phyloP scores from a whole-genome alignment of 2,888 invertebrate species.

The Mythimna pallens region DNA sequence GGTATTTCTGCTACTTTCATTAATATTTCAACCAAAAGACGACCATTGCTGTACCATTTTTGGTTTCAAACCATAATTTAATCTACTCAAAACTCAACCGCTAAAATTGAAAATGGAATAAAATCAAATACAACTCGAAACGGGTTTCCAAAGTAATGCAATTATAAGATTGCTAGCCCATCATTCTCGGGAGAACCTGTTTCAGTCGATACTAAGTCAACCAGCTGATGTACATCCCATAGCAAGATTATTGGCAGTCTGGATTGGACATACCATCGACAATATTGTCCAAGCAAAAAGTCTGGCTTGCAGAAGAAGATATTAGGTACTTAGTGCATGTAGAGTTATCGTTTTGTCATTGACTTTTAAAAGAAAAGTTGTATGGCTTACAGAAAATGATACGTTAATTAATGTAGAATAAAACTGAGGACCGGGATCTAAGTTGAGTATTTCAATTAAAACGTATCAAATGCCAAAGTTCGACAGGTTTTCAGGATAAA shows the following conservation, averaged over 20 bases:
- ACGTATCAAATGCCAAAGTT: too few relatives aligned
- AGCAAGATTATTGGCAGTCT: slow-evolving; percentile 8
- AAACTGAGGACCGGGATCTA: too few relatives aligned
- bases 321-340: too few relatives aligned
- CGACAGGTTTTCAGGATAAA: too few relatives aligned
- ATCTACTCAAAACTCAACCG: not conserved
- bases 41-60: not conserved
- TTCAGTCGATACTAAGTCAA: slow-evolving; percentile 17
- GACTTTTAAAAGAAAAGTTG: too few relatives aligned
- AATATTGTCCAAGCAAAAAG: slow-evolving; percentile 15
- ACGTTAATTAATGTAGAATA: too few relatives aligned
- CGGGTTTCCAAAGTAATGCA: slow-evolving; percentile 37
- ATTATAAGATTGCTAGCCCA: slow-evolving; percentile 29
- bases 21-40: not conserved
- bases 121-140: slow-evolving; percentile 20
- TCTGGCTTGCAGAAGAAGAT: not conserved
- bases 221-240: slow-evolving; percentile 29
- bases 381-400: too few relatives aligned
- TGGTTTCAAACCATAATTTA: too few relatives aligned
- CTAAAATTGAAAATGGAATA: slow-evolving; percentile 1
- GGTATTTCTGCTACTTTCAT: not conserved
- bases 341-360: too few relatives aligned
- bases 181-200: slow-evolving; percentile 28
- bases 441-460: too few relatives aligned
- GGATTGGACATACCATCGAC: slow-evolving; percentile 7